These are phyloP conservation scores for Meteorus sp. DNA, from an alignment of 1,140 invertebrate genomes.

Conservation along the genomic window DNA sequence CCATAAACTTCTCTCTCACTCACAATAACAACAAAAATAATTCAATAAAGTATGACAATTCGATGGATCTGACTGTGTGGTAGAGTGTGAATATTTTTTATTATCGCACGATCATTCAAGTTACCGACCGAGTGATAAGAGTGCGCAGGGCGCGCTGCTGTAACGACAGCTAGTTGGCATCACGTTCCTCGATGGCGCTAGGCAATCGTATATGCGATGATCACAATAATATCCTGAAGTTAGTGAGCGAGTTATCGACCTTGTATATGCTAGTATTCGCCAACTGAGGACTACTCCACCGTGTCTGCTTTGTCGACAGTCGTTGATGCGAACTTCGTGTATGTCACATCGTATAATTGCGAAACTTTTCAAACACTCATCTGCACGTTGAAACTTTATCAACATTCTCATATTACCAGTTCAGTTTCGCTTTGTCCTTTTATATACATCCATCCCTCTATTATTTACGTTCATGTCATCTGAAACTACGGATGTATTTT, in stretches of 20 bases:
- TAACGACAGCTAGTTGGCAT: conserved; percentile 14
- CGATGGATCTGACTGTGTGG: too few species aligned
- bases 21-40: too few species aligned
- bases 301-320: conserved; percentile 21
- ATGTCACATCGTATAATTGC: conserved; percentile 27
- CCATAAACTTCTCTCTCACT: too few species aligned
- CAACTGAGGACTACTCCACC: not conserved
- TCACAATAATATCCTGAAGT: too few species aligned
- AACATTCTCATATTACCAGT: not conserved
- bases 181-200: conserved; percentile 46
- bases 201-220: conserved; percentile 35
- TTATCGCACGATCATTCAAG: not conserved
- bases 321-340: conserved; percentile 23
- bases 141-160: conserved; percentile 33
- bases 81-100: too few species aligned
- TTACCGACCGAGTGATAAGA: conserved; percentile 21
- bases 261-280: not conserved
- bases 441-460: not conserved
- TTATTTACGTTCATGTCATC: too few species aligned
- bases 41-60: too few species aligned
- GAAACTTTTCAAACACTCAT: conserved; percentile 21
- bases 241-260: conserved; percentile 35
- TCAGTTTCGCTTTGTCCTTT: too few species aligned
- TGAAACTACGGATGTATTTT: too few species aligned
- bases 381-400: conserved; percentile 5